phyloP scores from a whole-genome alignment of 2,113 vertebrate species.

The Dolichallabes microphthalmus region DNA sequence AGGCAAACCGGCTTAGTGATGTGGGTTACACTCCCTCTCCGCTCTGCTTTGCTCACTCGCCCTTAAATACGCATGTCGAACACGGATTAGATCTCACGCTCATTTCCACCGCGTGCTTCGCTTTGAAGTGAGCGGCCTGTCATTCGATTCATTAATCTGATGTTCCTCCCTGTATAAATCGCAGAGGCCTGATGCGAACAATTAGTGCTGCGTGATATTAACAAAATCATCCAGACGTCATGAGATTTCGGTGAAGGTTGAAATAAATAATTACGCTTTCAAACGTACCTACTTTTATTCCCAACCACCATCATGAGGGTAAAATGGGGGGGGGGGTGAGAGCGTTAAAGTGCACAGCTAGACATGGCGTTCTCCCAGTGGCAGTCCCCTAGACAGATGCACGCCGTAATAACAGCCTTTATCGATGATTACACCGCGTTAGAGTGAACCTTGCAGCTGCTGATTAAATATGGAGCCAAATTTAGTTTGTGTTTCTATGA shows the following conservation, averaged over 20 bases:
- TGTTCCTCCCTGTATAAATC: not conserved
- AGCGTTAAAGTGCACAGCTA: not conserved
- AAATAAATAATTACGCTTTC: not conserved
- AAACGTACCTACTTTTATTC: not conserved
- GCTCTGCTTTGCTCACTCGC: not conserved
- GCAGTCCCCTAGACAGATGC: not conserved
- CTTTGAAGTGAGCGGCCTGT: slow-evolving; percentile 1
- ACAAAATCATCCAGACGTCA: not conserved
- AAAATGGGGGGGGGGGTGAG: not conserved
- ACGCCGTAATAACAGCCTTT: not conserved
- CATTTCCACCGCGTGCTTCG: not conserved
- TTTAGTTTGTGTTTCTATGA: not conserved
- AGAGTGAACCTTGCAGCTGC: not conserved
- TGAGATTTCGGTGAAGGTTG: not conserved
- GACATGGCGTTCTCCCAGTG: not conserved
- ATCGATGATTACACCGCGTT: slow-evolving; percentile 6
- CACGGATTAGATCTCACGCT: not conserved
- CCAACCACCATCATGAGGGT: not conserved
- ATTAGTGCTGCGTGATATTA: not conserved
- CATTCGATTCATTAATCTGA: slow-evolving; percentile 6
- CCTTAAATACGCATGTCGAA: slow-evolving; percentile 17
- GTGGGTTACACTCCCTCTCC: not conserved
- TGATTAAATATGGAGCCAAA: not conserved
- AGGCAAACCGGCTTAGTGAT: not conserved
- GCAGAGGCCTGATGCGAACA: not conserved